Conservation (phyloP, 2,797 vertebrate genomes). For the Sciurus vulgaris region DNA sequence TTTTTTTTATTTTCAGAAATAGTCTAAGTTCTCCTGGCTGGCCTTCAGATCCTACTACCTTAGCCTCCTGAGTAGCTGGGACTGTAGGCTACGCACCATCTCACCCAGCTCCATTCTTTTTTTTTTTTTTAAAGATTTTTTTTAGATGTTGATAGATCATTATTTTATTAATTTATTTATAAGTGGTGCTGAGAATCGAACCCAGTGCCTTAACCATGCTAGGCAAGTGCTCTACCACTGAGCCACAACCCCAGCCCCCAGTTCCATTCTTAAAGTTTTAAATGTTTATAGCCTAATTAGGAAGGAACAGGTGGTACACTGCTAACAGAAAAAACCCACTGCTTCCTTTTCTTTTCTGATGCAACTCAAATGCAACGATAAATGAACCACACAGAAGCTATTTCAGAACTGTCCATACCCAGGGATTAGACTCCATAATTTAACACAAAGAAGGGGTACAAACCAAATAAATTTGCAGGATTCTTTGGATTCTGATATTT, state of each 20-base stretch:
- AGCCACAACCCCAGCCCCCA: no score
- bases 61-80: not conserved
- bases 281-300: not conserved
- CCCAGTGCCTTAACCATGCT: no score
- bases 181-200: no score
- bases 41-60: not conserved
- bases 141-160: no score
- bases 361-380: not conserved
- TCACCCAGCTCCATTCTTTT: not conserved
- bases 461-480: not conserved
- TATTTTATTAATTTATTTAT: no score
- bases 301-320: not conserved
- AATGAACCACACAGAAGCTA: not conserved
- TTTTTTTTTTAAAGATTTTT: no score
- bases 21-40: not conserved
- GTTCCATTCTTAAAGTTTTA: not conserved
- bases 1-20: not conserved
- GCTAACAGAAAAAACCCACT: not conserved
- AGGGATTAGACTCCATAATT: not conserved
- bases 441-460: not conserved
- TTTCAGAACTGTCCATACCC: not conserved
- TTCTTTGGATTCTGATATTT: not conserved
- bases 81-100: not conserved
- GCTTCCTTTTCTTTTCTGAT: not conserved
- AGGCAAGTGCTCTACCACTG: no score